Evolutionary conservation across 2,113 vertebrate genomes (phyloP).

Genomic region (Anolis sagrei): DNA sequence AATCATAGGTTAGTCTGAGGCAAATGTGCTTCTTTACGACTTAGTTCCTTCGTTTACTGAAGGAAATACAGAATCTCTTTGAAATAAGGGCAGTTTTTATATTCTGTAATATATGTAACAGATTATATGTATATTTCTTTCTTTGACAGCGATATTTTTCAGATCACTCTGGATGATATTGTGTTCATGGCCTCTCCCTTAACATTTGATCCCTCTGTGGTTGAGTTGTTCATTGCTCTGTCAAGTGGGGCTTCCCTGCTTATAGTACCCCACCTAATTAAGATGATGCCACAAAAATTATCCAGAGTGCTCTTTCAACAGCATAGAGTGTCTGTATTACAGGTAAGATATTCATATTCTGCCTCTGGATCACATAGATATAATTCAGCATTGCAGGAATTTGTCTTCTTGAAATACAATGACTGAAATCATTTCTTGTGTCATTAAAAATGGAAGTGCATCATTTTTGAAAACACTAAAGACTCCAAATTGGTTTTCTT

Average conservation of each 20-base stretch:
- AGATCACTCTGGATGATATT: constrained; percentile 82
- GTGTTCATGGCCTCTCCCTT: constrained; percentile 93
- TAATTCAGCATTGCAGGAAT: background rate
- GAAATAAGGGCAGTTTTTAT: background rate
- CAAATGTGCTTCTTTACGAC: background rate
- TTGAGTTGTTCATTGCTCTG: constrained; percentile 91
- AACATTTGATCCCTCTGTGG: constrained; percentile 95
- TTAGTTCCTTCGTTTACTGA: background rate
- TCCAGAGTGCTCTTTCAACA: constrained; percentile 81
- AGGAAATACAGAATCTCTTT: background rate
- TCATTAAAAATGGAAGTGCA: background rate
- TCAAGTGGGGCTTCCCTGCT: constrained; percentile 90
- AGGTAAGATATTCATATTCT: constrained; percentile 86
- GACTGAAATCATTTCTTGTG: background rate
- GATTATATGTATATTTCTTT: constrained; percentile 19
- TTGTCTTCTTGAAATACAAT: background rate
- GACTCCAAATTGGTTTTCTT: background rate
- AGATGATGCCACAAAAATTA: constrained; percentile 84
- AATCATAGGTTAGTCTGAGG: background rate
- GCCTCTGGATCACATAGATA: too few relatives aligned
- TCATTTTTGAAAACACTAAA: background rate
- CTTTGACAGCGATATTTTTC: constrained; percentile 84
- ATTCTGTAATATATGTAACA: background rate
- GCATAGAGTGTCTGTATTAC: constrained; percentile 87
- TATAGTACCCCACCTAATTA: constrained; percentile 84